Conservation (phyloP, 2,113 vertebrate species). For the Neolamprologus tretocephalus region DNA sequence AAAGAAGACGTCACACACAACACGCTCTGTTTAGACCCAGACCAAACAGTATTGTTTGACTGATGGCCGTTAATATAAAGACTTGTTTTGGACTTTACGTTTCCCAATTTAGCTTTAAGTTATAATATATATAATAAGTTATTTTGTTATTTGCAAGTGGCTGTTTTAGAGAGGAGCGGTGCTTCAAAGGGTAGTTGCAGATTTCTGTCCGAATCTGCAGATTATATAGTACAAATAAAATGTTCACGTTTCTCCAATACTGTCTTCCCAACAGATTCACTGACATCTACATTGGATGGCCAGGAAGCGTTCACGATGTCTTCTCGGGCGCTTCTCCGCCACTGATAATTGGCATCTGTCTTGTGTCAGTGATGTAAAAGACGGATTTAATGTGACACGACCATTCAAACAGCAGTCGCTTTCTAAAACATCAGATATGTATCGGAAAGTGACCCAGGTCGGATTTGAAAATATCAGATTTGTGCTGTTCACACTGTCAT, state of each 20-base stretch:
- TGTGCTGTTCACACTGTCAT: neutral
- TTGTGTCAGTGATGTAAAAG: neutral
- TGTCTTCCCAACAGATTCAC: neutral
- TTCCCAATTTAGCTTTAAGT: neutral
- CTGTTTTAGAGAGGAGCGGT: rapidly evolving
- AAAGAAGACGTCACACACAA: neutral
- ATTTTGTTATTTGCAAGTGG: neutral
- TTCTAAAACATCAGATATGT: neutral
- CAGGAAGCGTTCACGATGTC: neutral
- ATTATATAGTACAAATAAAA: neutral
- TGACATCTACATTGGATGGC: neutral
- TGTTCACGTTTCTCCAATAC: rapidly evolving
- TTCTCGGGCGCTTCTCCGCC: neutral
- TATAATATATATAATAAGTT: neutral
- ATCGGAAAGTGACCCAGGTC: neutral
- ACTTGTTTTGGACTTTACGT: neutral
- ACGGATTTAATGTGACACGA: neutral
- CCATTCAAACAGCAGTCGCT: neutral
- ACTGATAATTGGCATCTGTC: neutral
- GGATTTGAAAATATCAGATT: neutral
- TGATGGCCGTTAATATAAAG: rapidly evolving
- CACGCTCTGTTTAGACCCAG: rapidly evolving
- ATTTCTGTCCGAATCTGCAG: neutral
- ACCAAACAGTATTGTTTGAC: neutral
- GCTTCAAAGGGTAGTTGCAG: neutral